Evolutionary conservation across 2,888 invertebrate genomes (phyloP).

Genomic region (Leptopilina myrica): DNA sequence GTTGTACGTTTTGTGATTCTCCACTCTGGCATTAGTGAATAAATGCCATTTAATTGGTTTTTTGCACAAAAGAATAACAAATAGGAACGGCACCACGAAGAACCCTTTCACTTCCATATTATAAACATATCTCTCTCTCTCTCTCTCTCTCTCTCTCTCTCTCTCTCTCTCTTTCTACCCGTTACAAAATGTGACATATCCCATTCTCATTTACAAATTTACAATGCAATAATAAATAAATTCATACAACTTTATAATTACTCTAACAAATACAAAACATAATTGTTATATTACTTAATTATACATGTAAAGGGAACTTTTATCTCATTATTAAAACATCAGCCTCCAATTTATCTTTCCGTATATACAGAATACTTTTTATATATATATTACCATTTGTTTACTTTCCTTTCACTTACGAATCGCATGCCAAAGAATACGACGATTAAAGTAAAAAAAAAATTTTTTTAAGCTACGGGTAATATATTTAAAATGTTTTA

Average conservation of each 20-base stretch:
- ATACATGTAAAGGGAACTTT: no score
- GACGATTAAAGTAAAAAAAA: no score
- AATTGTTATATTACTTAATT: background rate
- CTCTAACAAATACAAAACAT: background rate
- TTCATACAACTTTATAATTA: background rate
- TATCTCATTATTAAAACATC: no score
- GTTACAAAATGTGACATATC: background rate
- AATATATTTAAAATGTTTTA: no score
- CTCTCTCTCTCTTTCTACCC: no score
- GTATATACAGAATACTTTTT: no score
- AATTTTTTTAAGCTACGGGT: no score
- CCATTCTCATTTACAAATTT: conserved; percentile 3
- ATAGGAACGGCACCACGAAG: conserved; percentile 17
- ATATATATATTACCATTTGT: no score
- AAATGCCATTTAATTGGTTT: conserved; percentile 36
- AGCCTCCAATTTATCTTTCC: no score
- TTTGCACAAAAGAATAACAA: background rate
- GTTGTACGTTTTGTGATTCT: background rate
- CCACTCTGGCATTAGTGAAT: conserved; percentile 27
- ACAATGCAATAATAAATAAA: background rate
- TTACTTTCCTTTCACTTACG: no score
- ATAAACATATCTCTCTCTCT: background rate
- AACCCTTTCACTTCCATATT: conserved; percentile 8
- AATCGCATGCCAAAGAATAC: no score
- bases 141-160: no score